These are phyloP conservation scores for Drosophila asahinai DNA, from an alignment of 1,140 invertebrate species.

Conservation along the genomic window DNA sequence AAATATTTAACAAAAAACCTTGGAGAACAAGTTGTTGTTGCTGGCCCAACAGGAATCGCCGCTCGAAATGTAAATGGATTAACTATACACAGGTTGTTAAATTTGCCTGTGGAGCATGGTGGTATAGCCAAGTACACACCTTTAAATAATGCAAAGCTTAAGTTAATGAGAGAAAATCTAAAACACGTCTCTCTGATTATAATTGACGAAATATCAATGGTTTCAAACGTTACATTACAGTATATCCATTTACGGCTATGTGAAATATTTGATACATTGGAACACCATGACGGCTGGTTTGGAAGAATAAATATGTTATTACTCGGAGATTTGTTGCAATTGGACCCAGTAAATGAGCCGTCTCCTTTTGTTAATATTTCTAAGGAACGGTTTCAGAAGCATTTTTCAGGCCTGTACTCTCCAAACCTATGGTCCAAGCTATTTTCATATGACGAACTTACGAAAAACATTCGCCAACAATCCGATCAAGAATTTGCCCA, in stretches of 20 bases:
- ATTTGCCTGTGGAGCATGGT: background rate
- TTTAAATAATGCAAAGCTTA: background rate
- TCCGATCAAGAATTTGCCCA: too few relatives aligned
- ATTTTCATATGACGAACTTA: too few relatives aligned
- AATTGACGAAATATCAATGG: slow-evolving; percentile 1
- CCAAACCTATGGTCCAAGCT: too few relatives aligned
- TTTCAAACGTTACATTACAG: background rate
- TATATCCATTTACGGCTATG: background rate
- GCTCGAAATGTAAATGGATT: background rate
- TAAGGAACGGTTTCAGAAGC: too few relatives aligned
- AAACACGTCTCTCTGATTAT: background rate
- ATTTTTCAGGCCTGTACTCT: too few relatives aligned
- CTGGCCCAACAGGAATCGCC: background rate
- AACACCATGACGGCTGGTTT: background rate
- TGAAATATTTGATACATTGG: slow-evolving; percentile 1
- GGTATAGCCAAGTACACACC: too few relatives aligned
- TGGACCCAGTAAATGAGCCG: background rate
- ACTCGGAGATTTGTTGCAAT: background rate
- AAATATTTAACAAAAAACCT: background rate
- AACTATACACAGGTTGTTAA: background rate
- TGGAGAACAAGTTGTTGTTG: background rate
- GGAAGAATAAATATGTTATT: background rate
- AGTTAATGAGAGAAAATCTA: background rate
- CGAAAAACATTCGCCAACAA: too few relatives aligned
- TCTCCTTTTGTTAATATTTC: background rate